Evolutionary conservation across 2,888 invertebrate genomes (phyloP).

Genomic region (Trypoxylon attenuatum): DNA sequence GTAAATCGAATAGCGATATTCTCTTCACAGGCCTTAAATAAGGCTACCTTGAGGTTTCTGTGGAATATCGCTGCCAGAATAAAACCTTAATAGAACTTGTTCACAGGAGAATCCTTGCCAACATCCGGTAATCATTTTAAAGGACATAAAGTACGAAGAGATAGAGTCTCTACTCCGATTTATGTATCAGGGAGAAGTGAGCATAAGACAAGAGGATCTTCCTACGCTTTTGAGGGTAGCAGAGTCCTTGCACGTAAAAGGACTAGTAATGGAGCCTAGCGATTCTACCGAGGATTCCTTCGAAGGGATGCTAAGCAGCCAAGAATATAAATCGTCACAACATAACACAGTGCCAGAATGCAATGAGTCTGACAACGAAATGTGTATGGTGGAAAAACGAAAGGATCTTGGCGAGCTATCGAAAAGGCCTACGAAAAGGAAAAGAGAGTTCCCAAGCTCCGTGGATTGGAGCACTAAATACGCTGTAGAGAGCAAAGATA

Average conservation of each 20-base stretch:
- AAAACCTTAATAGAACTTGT: slow-evolving; percentile 15
- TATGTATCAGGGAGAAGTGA: slow-evolving; percentile 65
- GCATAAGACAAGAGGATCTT: slow-evolving; percentile 61
- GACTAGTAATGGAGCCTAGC: too few species aligned
- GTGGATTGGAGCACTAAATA: too few species aligned
- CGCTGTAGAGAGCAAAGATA: too few species aligned
- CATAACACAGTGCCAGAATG: too few species aligned
- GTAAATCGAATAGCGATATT: slow-evolving; percentile 46
- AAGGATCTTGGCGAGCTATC: slow-evolving; percentile 12
- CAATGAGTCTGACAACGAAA: slow-evolving; percentile 4
- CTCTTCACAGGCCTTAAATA: not conserved
- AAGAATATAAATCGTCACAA: too few species aligned
- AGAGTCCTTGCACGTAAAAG: slow-evolving; percentile 61
- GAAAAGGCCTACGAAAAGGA: slow-evolving; percentile 28
- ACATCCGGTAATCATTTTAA: slow-evolving; percentile 63
- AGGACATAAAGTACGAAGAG: slow-evolving; percentile 59
- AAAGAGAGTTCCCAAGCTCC: too few species aligned
- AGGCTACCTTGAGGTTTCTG: not conserved
- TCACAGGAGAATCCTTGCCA: slow-evolving; percentile 59
- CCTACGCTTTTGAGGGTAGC: slow-evolving; percentile 60
- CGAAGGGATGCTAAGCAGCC: too few species aligned
- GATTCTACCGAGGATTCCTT: slow-evolving; percentile 5
- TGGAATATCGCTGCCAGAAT: too few species aligned
- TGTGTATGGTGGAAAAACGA: slow-evolving; percentile 13
- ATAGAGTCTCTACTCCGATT: slow-evolving; percentile 58